Percentiles rank a stretch among this genome's conserved stretches.
phyloP scores from a whole-genome alignment of 2,797 vertebrate species.

The Parambassis ranga region DNA sequence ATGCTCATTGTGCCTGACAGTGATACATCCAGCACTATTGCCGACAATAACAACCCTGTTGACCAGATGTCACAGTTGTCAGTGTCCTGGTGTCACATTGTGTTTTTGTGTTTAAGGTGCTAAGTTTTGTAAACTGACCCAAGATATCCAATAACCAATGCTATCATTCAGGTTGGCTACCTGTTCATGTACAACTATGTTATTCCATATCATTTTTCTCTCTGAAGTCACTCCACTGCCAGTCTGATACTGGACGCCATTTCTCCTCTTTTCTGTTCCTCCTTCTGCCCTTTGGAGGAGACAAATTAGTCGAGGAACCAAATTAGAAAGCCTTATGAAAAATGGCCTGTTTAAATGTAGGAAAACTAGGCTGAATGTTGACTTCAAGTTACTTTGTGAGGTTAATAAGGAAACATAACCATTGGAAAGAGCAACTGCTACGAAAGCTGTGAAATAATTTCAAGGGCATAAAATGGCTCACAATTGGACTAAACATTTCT shows the following conservation, averaged over 20 bases:
- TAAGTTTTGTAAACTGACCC: too few relatives aligned
- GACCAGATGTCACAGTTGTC: too few relatives aligned
- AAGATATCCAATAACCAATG: too few relatives aligned
- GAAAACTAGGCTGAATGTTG: slow-evolving; percentile 67
- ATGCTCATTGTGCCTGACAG: too few relatives aligned
- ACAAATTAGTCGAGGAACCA: slow-evolving; percentile 70
- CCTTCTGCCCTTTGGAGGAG: slow-evolving; percentile 45
- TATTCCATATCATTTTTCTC: slow-evolving; percentile 55
- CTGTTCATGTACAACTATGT: too few relatives aligned
- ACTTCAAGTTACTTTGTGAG: slow-evolving; percentile 77
- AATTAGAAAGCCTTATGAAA: slow-evolving; percentile 61
- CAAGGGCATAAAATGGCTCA: slow-evolving; percentile 76
- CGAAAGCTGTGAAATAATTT: slow-evolving; percentile 77
- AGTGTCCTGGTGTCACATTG: too few relatives aligned
- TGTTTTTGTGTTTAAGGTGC: too few relatives aligned
- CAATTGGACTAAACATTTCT: slow-evolving; percentile 80
- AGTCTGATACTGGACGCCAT: slow-evolving; percentile 38
- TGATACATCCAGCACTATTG: too few relatives aligned
- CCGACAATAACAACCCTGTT: too few relatives aligned
- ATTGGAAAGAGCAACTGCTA: slow-evolving; percentile 73
- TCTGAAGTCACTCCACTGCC: slow-evolving; percentile 42
- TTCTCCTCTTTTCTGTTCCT: slow-evolving; percentile 47
- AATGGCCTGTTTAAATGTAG: slow-evolving; percentile 63
- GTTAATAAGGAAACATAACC: slow-evolving; percentile 78
- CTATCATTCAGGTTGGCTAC: too few relatives aligned